Percentiles rank a stretch among this genome's conserved stretches.
Conservation (phyloP, 2,797 vertebrate genomes). For the Huso huso region DNA sequence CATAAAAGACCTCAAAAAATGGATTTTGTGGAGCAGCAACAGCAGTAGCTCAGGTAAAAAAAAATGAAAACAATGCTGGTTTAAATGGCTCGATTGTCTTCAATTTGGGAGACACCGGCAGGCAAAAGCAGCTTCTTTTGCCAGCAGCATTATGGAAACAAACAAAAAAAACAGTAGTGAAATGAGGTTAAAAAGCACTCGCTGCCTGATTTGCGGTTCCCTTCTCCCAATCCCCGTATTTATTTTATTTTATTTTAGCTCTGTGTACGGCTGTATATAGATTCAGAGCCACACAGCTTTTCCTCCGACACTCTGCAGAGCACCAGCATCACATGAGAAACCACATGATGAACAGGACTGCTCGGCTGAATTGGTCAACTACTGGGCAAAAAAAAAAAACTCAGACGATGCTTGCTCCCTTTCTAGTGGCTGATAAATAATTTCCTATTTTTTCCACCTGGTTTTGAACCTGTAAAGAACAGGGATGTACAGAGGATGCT, state of each 20-base stretch:
- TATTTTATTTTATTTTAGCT: constrained; percentile 31
- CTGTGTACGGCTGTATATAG: constrained; percentile 46
- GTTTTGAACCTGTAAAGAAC: constrained; percentile 24
- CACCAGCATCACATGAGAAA: constrained; percentile 56
- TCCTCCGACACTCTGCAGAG: constrained; percentile 47
- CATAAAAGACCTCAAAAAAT: constrained; percentile 25
- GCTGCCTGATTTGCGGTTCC: constrained; percentile 52
- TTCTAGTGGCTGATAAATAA: constrained; percentile 25
- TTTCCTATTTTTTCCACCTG: constrained; percentile 5
- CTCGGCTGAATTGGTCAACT: constrained; percentile 56
- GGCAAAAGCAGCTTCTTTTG: constrained; percentile 22
- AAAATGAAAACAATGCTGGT: constrained; percentile 35
- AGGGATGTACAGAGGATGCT: constrained; percentile 48
- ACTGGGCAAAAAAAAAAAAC: constrained; percentile 13
- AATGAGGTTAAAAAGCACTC: constrained; percentile 27
- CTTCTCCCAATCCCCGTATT: constrained; percentile 14
- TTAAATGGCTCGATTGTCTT: constrained; percentile 9
- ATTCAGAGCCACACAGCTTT: constrained; percentile 52
- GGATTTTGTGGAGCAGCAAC: constrained; percentile 25
- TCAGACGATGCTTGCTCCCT: constrained; percentile 29
- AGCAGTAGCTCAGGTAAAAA: constrained; percentile 40
- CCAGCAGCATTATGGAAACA: constrained; percentile 16
- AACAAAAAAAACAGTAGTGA: constrained; percentile 26
- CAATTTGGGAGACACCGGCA: constrained; percentile 42
- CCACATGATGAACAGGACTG: constrained; percentile 52